Evolutionary conservation across 2,888 invertebrate species (phyloP), one percentile per base, ranked within the genome.

Genomic region (Dynastes hyllus): DNA sequence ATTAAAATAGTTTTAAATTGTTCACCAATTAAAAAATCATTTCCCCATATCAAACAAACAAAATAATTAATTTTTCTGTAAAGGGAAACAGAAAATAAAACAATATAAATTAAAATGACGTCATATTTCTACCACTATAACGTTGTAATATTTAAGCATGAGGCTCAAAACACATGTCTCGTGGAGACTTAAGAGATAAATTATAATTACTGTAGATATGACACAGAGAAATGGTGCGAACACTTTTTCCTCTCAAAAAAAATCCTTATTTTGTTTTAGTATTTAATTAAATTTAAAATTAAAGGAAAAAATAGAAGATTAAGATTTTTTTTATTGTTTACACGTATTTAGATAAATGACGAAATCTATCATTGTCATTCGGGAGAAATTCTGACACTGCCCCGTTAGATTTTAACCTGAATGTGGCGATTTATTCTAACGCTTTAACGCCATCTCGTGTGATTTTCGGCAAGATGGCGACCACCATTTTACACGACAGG

Each of bases 401-500:
- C 84, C 83, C 82, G 82, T 77, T 79, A 76, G 81, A 71, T 76
- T 80, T 67, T 75, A 73, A 71, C 70, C 82, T 79, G 70, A 45
- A 61, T 2, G 61, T 22, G 27, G 45, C 32, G 5, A 37, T 5
- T 37, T 89, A 89, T 89, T 89, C 89, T 89, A 90, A 90, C 90
- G 90, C 90, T 90, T 90, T 90, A 90, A 88, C 86, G 88, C 86
- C 85, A 81, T 81, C 55, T 58, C 55, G 55, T 3, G 16, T 58
- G 8, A 58, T 58, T 22, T 58, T 45, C 81, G 75, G 83, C 53
- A 40, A 53, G 82, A 82, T 81, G 83, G 85, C 83, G 87, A 87
- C 86, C 86, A 86, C 87, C 86, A 86, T 87, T 87, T 85, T 86
- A 87, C 88, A 88, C 87, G 87, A 86, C 87, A 89, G 89, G 89